These are phyloP conservation scores for Melanotaenia pygmaea DNA, from an alignment of 2,797 vertebrate genomes.

Conservation along the genomic window DNA sequence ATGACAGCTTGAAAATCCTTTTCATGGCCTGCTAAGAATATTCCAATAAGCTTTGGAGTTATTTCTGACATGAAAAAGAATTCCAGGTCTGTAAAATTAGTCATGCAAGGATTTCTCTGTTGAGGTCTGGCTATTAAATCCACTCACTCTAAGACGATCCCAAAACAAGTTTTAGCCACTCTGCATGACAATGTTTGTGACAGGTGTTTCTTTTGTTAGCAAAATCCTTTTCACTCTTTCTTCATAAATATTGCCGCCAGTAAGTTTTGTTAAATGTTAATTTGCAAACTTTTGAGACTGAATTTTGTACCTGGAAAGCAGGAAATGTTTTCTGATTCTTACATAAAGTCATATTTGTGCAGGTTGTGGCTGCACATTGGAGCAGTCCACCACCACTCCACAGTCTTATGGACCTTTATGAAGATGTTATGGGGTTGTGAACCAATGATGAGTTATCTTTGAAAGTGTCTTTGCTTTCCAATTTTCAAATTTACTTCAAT, in stretches of 20 bases:
- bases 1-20: neutral
- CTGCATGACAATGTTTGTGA: neutral
- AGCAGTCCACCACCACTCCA: neutral
- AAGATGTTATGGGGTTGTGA: neutral
- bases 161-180: neutral
- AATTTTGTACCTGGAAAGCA: neutral
- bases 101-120: neutral
- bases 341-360: neutral
- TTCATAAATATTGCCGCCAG: neutral
- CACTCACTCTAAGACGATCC: neutral
- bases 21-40: neutral
- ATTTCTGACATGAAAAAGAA: neutral
- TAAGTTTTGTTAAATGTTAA: neutral
- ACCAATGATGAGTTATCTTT: neutral
- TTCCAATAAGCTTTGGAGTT: neutral
- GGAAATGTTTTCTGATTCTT: neutral
- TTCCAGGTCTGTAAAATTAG: neutral
- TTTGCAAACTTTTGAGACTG: neutral
- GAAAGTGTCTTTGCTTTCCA: neutral
- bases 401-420: neutral
- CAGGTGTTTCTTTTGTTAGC: neutral
- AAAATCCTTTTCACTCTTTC: neutral
- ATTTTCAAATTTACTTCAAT: neutral
- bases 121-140: neutral
- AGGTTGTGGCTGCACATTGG: neutral